Conservation (phyloP, 2,797 vertebrate genomes). For the Ficedula albicollis region DNA sequence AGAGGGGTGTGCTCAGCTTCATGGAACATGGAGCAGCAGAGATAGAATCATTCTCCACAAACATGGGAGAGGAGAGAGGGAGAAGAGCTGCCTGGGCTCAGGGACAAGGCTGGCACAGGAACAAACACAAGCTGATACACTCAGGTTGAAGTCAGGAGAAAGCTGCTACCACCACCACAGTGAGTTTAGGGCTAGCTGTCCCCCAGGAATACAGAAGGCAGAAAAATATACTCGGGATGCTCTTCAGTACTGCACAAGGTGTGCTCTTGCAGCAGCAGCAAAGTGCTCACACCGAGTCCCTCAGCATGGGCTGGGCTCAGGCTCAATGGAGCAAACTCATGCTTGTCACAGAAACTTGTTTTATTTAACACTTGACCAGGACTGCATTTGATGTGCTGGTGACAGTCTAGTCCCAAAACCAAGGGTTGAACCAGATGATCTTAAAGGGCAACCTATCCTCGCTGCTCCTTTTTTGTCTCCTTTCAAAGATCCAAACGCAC, state of each 20-base stretch:
- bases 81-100: not conserved
- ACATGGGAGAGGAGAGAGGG: not conserved
- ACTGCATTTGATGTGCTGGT: not conserved
- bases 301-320: not conserved
- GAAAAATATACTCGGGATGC: not conserved
- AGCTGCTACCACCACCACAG: not conserved
- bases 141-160: not conserved
- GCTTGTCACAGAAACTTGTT: not conserved
- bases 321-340: accelerated
- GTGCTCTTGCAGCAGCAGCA: not conserved
- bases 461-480: not conserved
- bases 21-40: not conserved
- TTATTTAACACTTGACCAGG: accelerated
- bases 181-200: accelerated
- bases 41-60: not conserved
- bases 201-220: not conserved
- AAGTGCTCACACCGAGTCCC: accelerated
- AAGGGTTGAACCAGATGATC: not conserved
- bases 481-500: not conserved
- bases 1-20: not conserved
- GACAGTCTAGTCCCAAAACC: no score
- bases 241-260: not conserved
- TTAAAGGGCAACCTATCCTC: accelerated
- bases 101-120: not conserved
- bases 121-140: not conserved